Conservation (phyloP, 2,113 vertebrate species). For the Podocnemis expansa region DNA sequence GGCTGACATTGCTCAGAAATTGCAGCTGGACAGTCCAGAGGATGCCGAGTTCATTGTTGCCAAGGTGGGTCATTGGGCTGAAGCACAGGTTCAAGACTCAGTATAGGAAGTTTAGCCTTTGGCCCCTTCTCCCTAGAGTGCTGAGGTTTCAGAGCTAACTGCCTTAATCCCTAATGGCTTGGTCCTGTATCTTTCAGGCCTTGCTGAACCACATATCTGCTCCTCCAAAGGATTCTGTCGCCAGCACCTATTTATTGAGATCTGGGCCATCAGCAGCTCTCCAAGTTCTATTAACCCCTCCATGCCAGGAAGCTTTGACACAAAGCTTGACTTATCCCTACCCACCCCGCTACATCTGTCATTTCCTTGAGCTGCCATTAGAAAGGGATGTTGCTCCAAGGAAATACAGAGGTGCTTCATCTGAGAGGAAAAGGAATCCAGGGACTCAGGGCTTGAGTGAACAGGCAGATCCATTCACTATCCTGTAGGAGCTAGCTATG, state of each 20-base stretch:
- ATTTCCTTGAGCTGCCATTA: fast-evolving
- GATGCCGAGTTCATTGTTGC: conserved; percentile 98
- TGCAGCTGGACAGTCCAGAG: conserved; percentile 96
- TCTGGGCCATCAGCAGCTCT: not conserved
- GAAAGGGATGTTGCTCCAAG: fast-evolving
- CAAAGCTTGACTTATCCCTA: not conserved
- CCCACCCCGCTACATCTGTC: not conserved
- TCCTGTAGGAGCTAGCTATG: not conserved
- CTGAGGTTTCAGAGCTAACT: not conserved
- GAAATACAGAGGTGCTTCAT: not conserved
- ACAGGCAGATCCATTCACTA: not conserved
- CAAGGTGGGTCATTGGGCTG: conserved; percentile 81
- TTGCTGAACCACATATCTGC: not conserved
- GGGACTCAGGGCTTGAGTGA: not conserved
- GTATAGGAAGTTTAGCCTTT: not conserved
- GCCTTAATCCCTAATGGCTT: not conserved
- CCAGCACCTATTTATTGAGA: not conserved
- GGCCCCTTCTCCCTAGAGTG: not conserved
- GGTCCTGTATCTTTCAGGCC: not conserved
- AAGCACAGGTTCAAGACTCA: not conserved
- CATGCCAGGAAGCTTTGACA: not conserved
- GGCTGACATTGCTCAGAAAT: conserved; percentile 95
- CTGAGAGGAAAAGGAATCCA: not conserved
- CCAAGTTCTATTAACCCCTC: not conserved
- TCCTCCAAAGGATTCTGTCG: not conserved